Base-by-base conservation (phyloP, 1,140 invertebrate genomes). In the Bombus waltoni region DNA sequence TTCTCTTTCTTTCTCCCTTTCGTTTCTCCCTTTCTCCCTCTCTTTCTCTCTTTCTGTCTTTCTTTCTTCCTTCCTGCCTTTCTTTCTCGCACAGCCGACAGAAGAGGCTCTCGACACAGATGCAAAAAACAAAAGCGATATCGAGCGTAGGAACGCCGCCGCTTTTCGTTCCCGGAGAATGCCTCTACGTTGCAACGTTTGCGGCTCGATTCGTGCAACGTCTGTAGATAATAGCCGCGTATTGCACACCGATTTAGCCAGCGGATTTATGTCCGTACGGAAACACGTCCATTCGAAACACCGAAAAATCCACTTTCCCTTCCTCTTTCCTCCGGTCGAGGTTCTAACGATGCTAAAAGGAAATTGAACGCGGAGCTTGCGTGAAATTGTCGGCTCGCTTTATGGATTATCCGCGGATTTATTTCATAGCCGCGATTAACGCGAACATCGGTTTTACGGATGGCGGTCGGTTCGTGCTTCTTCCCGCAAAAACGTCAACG, bases 401-500 rank as follows among this genome's bases (percentile, higher is more conserved):
- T 35, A 28, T 57, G 71, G 59, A 83, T 68, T 38, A 77, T 42
- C 15, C 44, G 47, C 1, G 44, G 44, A 77, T 70, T 83, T 83
- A 77, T 88, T 47, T 32, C 57, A 65, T 2, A 9, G 32, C 11
- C 0, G 53, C 32, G 87, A 88, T 84, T 88, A 88, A 68, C 57
- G 32, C 25, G 76, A 59, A 53, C 65, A 74, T 53, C 44, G 77
- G 66, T 88, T 85, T 85, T 70, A 68, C 44, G 44, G 47, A 4
- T 25, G 35, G 9, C n/a, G 10, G 10, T 28, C 66, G 47, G 1
- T 53, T 5, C 44, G 44, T 18, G 15, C 44, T 47, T 22, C 47
- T 53, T 22, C 72, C 47, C 73, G 73, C 72, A 59, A 44, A 88
- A 89, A 88, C 68, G 77, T 71, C 57, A 80, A 42, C 66, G 66